phyloP scores from a whole-genome alignment of 2,797 vertebrate species.

The Furcifer pardalis region DNA sequence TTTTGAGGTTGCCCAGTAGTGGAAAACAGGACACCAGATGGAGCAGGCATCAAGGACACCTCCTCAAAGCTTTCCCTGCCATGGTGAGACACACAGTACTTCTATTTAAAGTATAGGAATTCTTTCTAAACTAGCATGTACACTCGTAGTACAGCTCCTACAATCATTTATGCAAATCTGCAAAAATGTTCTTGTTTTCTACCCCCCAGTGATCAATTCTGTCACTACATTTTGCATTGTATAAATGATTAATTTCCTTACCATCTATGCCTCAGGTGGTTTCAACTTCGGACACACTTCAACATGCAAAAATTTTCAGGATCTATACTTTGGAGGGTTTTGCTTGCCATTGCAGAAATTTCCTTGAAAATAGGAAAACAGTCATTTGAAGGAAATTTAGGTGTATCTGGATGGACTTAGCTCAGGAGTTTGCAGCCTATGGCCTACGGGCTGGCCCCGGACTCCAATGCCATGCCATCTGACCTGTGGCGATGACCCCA shows the following conservation, averaged over 20 bases:
- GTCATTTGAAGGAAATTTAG: not conserved
- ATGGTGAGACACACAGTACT: no score
- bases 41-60: no score
- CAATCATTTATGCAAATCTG: not conserved
- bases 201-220: not conserved
- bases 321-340: not conserved
- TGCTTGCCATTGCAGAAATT: not conserved
- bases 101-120: not conserved
- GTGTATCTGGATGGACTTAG: not conserved
- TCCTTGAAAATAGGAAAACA: not conserved
- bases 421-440: no score
- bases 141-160: not conserved
- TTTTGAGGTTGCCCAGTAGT: no score
- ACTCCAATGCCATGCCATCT: no score
- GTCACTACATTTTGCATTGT: not conserved
- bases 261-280: not conserved
- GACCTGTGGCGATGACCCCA: no score
- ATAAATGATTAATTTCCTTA: not conserved
- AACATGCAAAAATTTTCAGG: not conserved
- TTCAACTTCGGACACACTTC: not conserved
- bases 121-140: not conserved
- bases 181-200: not conserved
- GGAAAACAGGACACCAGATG: no score
- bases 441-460: no score
- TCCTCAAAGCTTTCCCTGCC: no score